These are phyloP conservation scores for Goniozus legneri DNA, from an alignment of 1,140 invertebrate species.

Conservation along the genomic window DNA sequence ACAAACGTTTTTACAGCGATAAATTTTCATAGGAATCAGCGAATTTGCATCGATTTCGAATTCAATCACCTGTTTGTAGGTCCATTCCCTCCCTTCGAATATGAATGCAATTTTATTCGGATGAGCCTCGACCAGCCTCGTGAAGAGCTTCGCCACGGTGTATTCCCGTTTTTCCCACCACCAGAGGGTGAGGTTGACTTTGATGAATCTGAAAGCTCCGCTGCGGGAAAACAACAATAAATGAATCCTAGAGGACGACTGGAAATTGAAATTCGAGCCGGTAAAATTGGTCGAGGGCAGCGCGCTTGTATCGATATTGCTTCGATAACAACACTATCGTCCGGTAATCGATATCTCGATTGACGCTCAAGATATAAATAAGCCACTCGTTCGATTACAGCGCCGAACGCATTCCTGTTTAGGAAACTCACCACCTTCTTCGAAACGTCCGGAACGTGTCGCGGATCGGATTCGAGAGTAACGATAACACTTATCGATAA, in stretches of 20 bases:
- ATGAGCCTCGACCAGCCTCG: constrained; percentile 54
- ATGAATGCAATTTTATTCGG: constrained; percentile 70
- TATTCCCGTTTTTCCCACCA: constrained; percentile 55
- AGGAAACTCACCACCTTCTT: too few species aligned
- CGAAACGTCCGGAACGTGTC: too few species aligned
- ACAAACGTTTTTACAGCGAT: not conserved
- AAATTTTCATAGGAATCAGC: not conserved
- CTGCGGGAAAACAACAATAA: constrained; percentile 36
- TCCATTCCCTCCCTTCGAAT: constrained; percentile 70
- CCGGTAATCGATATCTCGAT: not conserved
- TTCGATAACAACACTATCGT: not conserved
- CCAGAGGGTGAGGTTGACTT: constrained; percentile 48
- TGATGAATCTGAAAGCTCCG: constrained; percentile 50
- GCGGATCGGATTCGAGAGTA: too few species aligned
- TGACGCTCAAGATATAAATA: not conserved
- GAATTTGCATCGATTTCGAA: constrained; percentile 13
- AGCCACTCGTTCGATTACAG: too few species aligned
- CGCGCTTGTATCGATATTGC: not conserved
- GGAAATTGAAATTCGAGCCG: not conserved
- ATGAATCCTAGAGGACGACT: not conserved
- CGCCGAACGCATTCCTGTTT: too few species aligned
- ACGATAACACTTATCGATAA: too few species aligned
- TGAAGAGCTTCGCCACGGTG: constrained; percentile 62
- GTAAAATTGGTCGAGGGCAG: not conserved
- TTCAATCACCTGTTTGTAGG: constrained; percentile 61